Base-by-base conservation (phyloP, 2,797 vertebrate genomes). In the Schizopygopsis pylzovi region DNA sequence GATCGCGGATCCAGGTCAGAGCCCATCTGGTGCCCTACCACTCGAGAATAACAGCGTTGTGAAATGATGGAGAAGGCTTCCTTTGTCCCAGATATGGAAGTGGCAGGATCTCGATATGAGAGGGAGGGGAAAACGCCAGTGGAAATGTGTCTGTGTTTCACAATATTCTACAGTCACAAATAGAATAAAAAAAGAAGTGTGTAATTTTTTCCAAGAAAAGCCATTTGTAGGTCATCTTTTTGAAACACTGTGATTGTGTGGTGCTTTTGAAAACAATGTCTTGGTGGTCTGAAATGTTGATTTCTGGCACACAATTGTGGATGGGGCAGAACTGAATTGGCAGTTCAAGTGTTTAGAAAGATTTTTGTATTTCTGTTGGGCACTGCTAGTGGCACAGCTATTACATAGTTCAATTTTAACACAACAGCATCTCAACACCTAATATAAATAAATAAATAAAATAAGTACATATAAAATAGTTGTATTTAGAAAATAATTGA, bases 11-110 rank as follows among this genome's bases (percentile, higher is more conserved):
- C 72, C 83, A 87, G 88, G 90, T 90, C 87, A 86, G 67, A 86
- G 87, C 84, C 68, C 88, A 90, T 89, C 87, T 88, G 86, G 87
- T 87, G 86, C 79, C 71, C 87, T 49, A 82, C 33, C 71, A 82
- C 56, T 77, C 18, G 37, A 67, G 82, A 87, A 87, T 68, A 89
- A 84, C 72, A 85, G 15, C 52, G 45, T 52, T 80, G 56, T 72
- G 72, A 87, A 85, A 73, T 81, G 86, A 85, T 85, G 83, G 78
- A 84, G 77, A 68, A 76, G 77, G 59, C 47, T 56, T 82, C 79
- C 20, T 84, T 88, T 85, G 65, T 84, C 81, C 81, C 43, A 87
- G 41, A 79, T 81, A 87, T 56, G 52, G 33, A 85, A 81, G 22
- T 80, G 63, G 52, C 47, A 81, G 59, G 37, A 18, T 84, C 45